Percentiles rank a stretch among this genome's conserved stretches.
These are phyloP conservation scores for Sula dactylatra DNA, from an alignment of 2,113 vertebrate species.

Conservation along the genomic window DNA sequence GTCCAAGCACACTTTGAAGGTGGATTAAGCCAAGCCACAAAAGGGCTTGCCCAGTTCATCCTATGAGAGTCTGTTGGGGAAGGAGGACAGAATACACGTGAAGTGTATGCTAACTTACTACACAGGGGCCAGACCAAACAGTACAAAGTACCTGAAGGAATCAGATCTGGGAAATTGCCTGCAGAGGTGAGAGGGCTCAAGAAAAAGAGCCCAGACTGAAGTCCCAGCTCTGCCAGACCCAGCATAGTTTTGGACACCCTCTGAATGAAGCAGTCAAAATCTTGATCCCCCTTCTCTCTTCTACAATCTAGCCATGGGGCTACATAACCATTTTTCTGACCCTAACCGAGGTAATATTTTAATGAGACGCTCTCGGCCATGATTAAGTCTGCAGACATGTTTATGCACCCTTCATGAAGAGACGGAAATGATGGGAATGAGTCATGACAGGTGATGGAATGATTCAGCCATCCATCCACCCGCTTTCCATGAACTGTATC, in stretches of 20 bases:
- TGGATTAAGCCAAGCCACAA: background rate
- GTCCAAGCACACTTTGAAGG: background rate
- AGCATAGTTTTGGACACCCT: background rate
- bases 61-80: background rate
- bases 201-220: background rate
- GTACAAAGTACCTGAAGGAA: background rate
- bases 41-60: background rate
- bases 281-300: background rate
- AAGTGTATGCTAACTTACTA: background rate
- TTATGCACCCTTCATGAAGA: slow-evolving; percentile 31
- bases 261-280: background rate
- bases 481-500: slow-evolving; percentile 35
- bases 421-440: slow-evolving; percentile 53
- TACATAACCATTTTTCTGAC: background rate
- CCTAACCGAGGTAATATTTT: background rate
- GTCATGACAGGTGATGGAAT: slow-evolving; percentile 66
- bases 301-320: background rate
- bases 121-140: background rate
- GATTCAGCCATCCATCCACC: slow-evolving; percentile 45
- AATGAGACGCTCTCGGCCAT: background rate
- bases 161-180: background rate
- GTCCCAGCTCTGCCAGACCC: background rate
- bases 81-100: background rate
- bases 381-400: slow-evolving; percentile 32
- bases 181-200: background rate